Percentiles rank a stretch among this genome's conserved stretches.
These are phyloP conservation scores for Neoarius graeffei DNA, from an alignment of 2,113 vertebrate species.

Conservation along the genomic window DNA sequence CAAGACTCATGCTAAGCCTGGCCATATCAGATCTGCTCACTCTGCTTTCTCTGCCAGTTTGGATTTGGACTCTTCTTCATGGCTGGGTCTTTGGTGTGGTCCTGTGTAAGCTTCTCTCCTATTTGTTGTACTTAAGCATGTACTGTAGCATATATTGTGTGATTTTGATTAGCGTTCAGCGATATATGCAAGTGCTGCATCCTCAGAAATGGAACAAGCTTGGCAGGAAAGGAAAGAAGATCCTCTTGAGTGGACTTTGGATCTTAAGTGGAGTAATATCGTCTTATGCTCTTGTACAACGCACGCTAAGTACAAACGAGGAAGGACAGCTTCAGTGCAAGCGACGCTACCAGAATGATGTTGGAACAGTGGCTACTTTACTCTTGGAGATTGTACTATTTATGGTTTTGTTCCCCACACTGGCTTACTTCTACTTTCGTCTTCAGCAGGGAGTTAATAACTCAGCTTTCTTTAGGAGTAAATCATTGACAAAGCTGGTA, in stretches of 20 bases:
- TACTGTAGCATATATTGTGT: constrained; percentile 72
- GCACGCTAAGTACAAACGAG: neutral
- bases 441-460: too few relatives aligned
- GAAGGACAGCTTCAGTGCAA: neutral
- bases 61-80: constrained; percentile 69
- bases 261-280: constrained; percentile 49
- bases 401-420: too few relatives aligned
- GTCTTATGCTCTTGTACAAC: constrained; percentile 54
- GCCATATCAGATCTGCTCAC: constrained; percentile 71
- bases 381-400: constrained; percentile 62
- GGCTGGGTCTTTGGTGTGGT: constrained; percentile 63
- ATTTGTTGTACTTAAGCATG: constrained; percentile 69
- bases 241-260: constrained; percentile 62
- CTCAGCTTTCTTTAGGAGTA: constrained; percentile 57
- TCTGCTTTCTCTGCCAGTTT: constrained; percentile 69
- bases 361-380: constrained; percentile 22
- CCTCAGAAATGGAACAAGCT: constrained; percentile 63
- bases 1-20: constrained; percentile 72
- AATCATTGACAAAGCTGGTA: constrained; percentile 38
- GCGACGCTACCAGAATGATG: neutral
- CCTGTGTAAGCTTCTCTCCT: constrained; percentile 67
- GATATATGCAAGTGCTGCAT: constrained; percentile 69
- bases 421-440: too few relatives aligned
- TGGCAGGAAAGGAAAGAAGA: constrained; percentile 44
- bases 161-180: constrained; percentile 70